Evolutionary conservation across 2,797 vertebrate genomes (phyloP), one percentile per base, ranked within the genome.

Genomic region (Clarias fuscus): DNA sequence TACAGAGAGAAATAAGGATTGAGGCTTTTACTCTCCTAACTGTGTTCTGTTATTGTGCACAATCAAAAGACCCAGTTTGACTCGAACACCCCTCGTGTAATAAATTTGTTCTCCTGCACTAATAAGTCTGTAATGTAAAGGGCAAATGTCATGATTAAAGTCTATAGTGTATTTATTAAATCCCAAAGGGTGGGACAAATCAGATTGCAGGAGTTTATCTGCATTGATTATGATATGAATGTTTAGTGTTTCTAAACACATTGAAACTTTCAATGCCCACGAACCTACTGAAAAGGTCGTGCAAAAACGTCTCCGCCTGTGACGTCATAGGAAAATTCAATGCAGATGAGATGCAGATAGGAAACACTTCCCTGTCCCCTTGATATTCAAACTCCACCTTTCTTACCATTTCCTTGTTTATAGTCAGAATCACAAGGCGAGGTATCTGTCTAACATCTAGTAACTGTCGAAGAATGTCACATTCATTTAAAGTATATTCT

Each of bases 71-170:
- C 48, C 11, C 11, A 53, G 48, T 3, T 53, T 53, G 48, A 53
- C 11, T 53, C 22, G 59, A 64, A 64, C 48, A 3, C 11, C 48
- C 48, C 7, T 48, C 10, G 48, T 48, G 10, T 13, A 13, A 53
- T 53, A 3, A 24, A 24, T 24, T n/a, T 64, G 5, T 33, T 61
- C 20, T 27, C 24, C 7, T 18, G 17, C 17, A 27, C 7, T 75
- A 7, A n/a, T 30, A 30, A 17, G 14, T 27, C 43, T 30, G n/a
- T 24, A 11, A 37, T 22, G 10, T 61, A 33, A 10, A 79, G 20
- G 59, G 33, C 59, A 80, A 62, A 80, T 20, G 13, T 80, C 33
- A 80, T 24, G 30, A 37, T 40, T 37, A 79, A 33, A 79, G 76
- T 11, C 30, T 79, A 13, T 24, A 37, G 18, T 2, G 6, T 61